Conservation (phyloP, 2,888 invertebrate species). For the Cylindroiulus punctatus region DNA sequence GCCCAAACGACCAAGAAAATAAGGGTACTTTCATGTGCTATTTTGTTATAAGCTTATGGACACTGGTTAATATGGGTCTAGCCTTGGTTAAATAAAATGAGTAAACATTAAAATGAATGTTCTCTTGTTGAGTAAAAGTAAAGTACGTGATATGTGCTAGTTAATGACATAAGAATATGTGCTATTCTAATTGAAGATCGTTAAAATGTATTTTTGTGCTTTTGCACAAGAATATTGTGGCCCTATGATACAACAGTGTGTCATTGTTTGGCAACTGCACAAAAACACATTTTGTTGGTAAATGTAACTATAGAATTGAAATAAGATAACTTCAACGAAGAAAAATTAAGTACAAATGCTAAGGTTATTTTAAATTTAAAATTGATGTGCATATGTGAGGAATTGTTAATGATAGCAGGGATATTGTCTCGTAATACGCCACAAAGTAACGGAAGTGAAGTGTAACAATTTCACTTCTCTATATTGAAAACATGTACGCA, state of each 20-base stretch:
- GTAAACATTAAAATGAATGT: not conserved
- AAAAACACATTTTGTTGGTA: not conserved
- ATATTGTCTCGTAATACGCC: not conserved
- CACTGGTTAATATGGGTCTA: not conserved
- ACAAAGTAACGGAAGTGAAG: not conserved
- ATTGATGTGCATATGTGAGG: not conserved
- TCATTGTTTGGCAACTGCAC: not conserved
- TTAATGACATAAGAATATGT: not conserved
- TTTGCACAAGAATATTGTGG: not conserved
- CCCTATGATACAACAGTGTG: not conserved
- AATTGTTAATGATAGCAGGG: not conserved
- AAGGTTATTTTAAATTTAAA: not conserved
- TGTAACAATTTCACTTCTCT: too few species aligned
- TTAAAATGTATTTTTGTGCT: not conserved
- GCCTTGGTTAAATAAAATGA: not conserved
- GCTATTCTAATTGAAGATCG: constrained; percentile 12
- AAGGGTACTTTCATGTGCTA: not conserved
- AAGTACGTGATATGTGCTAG: constrained; percentile 14
- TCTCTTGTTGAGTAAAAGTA: not conserved
- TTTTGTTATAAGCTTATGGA: not conserved
- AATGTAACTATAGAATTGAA: not conserved
- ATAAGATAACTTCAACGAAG: constrained; percentile 25
- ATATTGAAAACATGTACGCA: too few species aligned
- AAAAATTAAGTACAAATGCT: constrained; percentile 19
- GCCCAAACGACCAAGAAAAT: not conserved